Base-by-base conservation (phyloP, 2,888 invertebrate genomes). In the Phytoseiulus persimilis region DNA sequence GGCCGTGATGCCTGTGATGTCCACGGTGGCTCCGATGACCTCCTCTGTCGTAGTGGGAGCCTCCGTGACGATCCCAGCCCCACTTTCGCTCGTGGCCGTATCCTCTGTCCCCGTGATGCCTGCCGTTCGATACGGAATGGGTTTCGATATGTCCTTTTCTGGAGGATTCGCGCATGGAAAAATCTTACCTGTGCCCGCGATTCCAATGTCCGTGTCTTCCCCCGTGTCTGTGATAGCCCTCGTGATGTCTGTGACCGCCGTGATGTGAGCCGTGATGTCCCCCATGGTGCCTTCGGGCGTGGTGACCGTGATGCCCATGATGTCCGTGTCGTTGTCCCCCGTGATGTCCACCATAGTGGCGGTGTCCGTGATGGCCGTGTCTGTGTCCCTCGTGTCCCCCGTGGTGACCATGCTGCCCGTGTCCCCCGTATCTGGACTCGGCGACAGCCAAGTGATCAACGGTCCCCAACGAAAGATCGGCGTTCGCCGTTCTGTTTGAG, bases 41-140 rank as follows among this genome's bases (percentile, higher is more conserved):
- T 87, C 87, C 87, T 33, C 33, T 87, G 45, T 87, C 87, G 33
- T 87, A 45, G 31, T 87, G 33, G n/a, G 87, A 31, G 28, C 87
- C 87, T 33, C 87, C 87, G 23, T 45, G 33, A 31, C 87, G 32
- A n/a, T 87, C 87, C 87, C 87, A 87, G 33, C 87, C 87, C 87
- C 87, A 87, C 33, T 45, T 31, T 6, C 87, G 87, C 31, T 87
- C 87, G n/a, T 33, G 45, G 6, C 87, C 87, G 87, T 87, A 32
- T 2, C 87, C 87, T 6, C 87, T 11, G 18, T 87, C 87, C 28
- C 87, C 87, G 33, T 87, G 87, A 32, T 87, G 87, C 32, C 87
- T 87, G 28, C 33, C 14, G n/a, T 32, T 14, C 18, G 2, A 39
- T 39, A 39, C 39, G 9, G 9, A 9, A 39, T 39, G 39, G 39